phyloP scores from a whole-genome alignment of 1,140 invertebrate species.

The Psilanteris sp. region DNA sequence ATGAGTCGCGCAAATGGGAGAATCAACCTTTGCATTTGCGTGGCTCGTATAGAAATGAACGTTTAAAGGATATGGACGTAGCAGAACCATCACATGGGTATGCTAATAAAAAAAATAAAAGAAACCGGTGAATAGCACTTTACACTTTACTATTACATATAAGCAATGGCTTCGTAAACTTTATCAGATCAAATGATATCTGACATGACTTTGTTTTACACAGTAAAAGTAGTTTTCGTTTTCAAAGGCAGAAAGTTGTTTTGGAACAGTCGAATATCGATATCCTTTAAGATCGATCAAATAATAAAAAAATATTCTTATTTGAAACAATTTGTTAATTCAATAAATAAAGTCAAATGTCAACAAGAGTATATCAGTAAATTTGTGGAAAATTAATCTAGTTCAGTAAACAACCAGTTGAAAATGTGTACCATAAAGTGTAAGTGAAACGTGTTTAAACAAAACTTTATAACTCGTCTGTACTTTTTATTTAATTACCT shows the following conservation, averaged over 20 bases:
- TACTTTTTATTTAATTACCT: background rate
- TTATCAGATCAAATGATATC: slow-evolving; percentile 5
- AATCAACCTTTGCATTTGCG: slow-evolving; percentile 73
- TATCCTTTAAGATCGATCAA: too few species aligned
- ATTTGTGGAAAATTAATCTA: background rate
- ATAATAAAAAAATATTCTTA: too few species aligned
- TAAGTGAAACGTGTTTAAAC: background rate
- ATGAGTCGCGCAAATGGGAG: slow-evolving; percentile 77
- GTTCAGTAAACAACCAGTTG: too few species aligned
- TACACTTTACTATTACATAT: slow-evolving; percentile 44
- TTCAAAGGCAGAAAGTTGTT: too few species aligned
- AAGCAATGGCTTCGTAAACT: background rate
- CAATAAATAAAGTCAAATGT: slow-evolving; percentile 6
- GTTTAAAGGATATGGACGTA: slow-evolving; percentile 75
- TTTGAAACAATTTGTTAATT: too few species aligned
- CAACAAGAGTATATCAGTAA: slow-evolving; percentile 33
- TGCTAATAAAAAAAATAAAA: slow-evolving; percentile 63
- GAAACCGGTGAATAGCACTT: slow-evolving; percentile 53
- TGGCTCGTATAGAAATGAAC: slow-evolving; percentile 74
- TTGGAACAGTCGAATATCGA: too few species aligned
- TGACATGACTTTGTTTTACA: too few species aligned
- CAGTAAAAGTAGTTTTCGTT: too few species aligned
- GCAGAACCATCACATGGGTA: slow-evolving; percentile 66
- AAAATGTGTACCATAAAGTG: slow-evolving; percentile 1
- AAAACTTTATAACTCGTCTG: background rate